Evolutionary conservation across 2,888 invertebrate genomes (phyloP).

Genomic region (Mythimna vitellina): DNA sequence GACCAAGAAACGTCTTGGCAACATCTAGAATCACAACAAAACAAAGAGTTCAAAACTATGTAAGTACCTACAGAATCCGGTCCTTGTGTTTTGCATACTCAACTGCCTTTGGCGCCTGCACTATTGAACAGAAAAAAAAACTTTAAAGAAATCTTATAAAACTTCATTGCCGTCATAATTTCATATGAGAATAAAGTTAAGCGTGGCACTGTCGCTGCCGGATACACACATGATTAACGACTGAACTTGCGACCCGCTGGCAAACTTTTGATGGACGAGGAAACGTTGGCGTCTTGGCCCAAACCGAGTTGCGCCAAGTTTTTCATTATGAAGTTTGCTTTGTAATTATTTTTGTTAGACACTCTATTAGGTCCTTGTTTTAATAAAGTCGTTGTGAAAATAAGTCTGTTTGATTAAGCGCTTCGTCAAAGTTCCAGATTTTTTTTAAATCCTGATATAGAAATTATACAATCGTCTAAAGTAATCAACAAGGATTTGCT

Average conservation of each 20-base stretch:
- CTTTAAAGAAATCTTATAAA: conserved; percentile 45
- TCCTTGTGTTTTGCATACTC: too few species aligned
- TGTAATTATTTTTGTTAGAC: conserved; percentile 32
- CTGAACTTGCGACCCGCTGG: conserved; percentile 54
- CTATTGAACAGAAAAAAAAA: neutral
- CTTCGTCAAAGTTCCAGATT: neutral
- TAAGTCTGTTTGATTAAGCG: neutral
- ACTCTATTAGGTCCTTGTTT: neutral
- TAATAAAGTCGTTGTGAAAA: neutral
- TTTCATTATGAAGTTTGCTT: conserved; percentile 40
- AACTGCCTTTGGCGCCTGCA: too few species aligned
- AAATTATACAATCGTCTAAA: neutral
- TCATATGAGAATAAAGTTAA: conserved; percentile 41
- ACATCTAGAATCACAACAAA: too few species aligned
- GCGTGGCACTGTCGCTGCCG: conserved; percentile 61
- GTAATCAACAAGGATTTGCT: neutral
- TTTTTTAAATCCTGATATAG: neutral
- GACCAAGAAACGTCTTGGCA: too few species aligned
- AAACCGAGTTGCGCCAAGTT: conserved; percentile 15
- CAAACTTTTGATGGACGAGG: conserved; percentile 62
- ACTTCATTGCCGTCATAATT: conserved; percentile 60
- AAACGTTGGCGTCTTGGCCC: conserved; percentile 38
- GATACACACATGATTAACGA: conserved; percentile 71
- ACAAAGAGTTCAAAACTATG: too few species aligned
- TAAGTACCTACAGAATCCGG: too few species aligned